Percentiles rank a stretch among this genome's conserved stretches.
phyloP scores from a whole-genome alignment of 2,888 invertebrate species.

The Sminthurinus aureus region DNA sequence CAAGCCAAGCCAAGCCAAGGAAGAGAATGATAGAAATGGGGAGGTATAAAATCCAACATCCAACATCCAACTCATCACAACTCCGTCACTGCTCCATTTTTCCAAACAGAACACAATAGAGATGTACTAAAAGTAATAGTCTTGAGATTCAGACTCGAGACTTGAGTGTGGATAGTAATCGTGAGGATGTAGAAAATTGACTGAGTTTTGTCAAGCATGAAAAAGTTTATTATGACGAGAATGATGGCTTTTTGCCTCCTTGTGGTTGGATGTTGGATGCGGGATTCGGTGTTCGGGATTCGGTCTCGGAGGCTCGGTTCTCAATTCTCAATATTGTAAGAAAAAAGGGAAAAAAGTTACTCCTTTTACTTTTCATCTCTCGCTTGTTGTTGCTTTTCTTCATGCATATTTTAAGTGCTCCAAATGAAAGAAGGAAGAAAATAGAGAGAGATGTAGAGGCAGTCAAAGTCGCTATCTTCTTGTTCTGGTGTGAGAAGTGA shows the following conservation, averaged over 20 bases:
- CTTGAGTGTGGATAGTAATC: conserved; percentile 5
- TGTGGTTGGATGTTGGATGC: conserved; percentile 4
- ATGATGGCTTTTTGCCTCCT: conserved; percentile 16
- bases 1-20: background rate
- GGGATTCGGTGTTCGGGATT: conserved; percentile 14
- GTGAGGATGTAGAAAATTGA: conserved; percentile 22
- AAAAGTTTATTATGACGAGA: conserved; percentile 40
- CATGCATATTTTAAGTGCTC: conserved; percentile 19
- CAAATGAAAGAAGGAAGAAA: background rate
- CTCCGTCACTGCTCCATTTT: background rate
- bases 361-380: conserved; percentile 1
- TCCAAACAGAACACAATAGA: background rate
- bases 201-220: conserved; percentile 23
- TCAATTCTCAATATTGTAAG: conserved; percentile 13
- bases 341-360: conserved; percentile 19
- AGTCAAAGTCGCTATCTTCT: background rate
- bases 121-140: background rate
- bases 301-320: background rate
- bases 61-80: too few species aligned
- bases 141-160: background rate
- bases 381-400: background rate
- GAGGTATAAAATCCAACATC: too few species aligned
- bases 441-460: background rate
- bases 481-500: background rate
- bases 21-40: background rate